Base-by-base conservation (phyloP, 2,888 invertebrate genomes). In the Colostygia pectinataria region DNA sequence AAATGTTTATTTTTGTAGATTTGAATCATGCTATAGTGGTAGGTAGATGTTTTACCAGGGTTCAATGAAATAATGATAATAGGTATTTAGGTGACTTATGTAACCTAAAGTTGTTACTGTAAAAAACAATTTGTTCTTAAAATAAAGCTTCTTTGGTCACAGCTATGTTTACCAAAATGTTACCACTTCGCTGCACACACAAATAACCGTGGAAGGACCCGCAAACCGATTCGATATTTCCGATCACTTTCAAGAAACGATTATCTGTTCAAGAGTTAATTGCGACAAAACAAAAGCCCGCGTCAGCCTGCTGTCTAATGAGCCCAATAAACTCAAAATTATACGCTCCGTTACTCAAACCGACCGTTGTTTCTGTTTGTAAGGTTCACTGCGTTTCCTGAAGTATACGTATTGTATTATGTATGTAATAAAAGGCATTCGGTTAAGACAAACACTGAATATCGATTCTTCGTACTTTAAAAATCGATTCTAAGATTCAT, bases 221-320 rank as follows among this genome's bases (percentile, higher is more conserved):
- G 20, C 44, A 40, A 15, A 46, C 42, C 46, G 44, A 43, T 59
- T 53, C 39, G 43, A 53, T 60, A 62, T 14, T 13, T 34, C 39
- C 32, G 28, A 57, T 47, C 66, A 73, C 75, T 69, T 74, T 68
- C 70, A 78, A 80, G 78, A 71, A 81, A 78, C 85, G 84, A 86
- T 86, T 86, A 86, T 80, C 81, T 72, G 74, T 80, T 79, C 83
- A 77, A 76, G 74, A 72, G 74, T 80, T 87, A 86, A 86, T 87
- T 86, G 80, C 72, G 71, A 77, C 71, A 75, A 71, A 77, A 77
- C 79, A 84, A 85, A 84, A 81, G 77, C 71, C 71, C 69, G 62
- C 61, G 66, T 66, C 66, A 62, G 71, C 73, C 79, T 77, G 71
- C 74, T 71, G 71, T 71, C 77, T 85, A 85, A 86, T 87, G 83